A percentile compares a stretch with the other conserved stretches of the same genome.
Evolutionary conservation across 1,140 invertebrate genomes (phyloP).

Genomic region (Nasonia longicornis): DNA sequence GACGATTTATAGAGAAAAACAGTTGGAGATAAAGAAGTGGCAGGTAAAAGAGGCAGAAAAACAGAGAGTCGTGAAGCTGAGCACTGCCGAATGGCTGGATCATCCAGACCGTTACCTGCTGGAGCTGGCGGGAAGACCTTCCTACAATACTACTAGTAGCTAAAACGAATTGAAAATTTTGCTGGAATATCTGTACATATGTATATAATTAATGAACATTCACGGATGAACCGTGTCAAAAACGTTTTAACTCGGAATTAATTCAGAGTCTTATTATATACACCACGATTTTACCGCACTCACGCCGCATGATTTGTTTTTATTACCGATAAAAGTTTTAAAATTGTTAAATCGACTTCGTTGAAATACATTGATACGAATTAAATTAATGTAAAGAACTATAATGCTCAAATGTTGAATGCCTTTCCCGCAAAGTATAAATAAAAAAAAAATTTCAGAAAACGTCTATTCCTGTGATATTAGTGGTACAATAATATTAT

Average conservation of each 20-base stretch:
- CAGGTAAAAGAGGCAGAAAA: slow-evolving; percentile 88
- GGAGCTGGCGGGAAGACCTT: slow-evolving; percentile 84
- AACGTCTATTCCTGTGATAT: not conserved
- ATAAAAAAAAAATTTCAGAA: slow-evolving; percentile 32
- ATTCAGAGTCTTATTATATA: not conserved
- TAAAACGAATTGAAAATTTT: slow-evolving; percentile 45
- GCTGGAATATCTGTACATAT: slow-evolving; percentile 44
- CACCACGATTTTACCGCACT: slow-evolving; percentile 1
- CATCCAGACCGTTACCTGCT: slow-evolving; percentile 91
- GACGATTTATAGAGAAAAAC: slow-evolving; percentile 75
- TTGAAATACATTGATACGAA: not conserved
- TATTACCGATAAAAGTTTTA: not conserved
- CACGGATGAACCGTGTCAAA: slow-evolving; percentile 16
- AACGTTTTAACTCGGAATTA: slow-evolving; percentile 11
- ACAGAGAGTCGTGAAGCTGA: slow-evolving; percentile 83
- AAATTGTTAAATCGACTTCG: not conserved
- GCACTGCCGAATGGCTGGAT: slow-evolving; percentile 88
- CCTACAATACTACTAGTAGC: slow-evolving; percentile 71
- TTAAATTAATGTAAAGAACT: slow-evolving; percentile 32
- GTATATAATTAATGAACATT: slow-evolving; percentile 42
- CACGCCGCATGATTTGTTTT: not conserved
- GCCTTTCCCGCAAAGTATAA: slow-evolving; percentile 33
- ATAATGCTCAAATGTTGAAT: slow-evolving; percentile 34
- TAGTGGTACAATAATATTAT: not conserved
- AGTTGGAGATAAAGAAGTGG: slow-evolving; percentile 91